phyloP scores from a whole-genome alignment of 2,888 invertebrate species.

The Ischnura elegans region DNA sequence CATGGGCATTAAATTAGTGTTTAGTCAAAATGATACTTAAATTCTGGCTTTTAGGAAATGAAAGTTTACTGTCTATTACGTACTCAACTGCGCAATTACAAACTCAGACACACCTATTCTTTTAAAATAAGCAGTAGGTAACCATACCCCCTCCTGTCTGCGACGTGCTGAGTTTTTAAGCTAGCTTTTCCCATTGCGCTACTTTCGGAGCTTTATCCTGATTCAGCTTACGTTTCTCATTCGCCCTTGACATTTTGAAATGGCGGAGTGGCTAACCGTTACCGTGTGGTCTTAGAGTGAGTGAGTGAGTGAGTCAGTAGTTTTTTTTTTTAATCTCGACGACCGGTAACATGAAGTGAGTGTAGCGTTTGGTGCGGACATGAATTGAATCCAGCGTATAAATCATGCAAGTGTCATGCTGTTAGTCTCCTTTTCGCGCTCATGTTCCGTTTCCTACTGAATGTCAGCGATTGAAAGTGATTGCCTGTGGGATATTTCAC shows the following conservation, averaged over 20 bases:
- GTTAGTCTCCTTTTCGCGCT: background rate
- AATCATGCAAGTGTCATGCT: background rate
- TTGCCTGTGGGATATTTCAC: background rate
- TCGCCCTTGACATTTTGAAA: conserved; percentile 17
- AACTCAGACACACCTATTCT: no score
- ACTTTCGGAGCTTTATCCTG: background rate
- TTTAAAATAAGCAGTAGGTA: no score
- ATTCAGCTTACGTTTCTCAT: background rate
- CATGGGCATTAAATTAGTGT: no score
- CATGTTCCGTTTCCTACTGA: background rate
- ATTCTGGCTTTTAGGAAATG: no score
- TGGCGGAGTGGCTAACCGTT: background rate
- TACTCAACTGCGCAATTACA: no score
- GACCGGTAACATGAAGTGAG: background rate
- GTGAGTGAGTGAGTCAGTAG: background rate
- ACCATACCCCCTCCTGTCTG: no score
- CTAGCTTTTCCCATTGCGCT: background rate
- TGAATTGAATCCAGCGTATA: background rate
- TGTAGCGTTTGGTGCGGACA: background rate
- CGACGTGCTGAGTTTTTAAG: no score
- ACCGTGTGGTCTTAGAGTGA: no score
- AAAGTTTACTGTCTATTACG: no score
- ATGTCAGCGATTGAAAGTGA: background rate
- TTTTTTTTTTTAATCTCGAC: background rate
- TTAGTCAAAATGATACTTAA: no score